Evolutionary conservation across 2,888 invertebrate species (phyloP), one percentile per base, ranked within the genome.

Genomic region (Macropis europaea): DNA sequence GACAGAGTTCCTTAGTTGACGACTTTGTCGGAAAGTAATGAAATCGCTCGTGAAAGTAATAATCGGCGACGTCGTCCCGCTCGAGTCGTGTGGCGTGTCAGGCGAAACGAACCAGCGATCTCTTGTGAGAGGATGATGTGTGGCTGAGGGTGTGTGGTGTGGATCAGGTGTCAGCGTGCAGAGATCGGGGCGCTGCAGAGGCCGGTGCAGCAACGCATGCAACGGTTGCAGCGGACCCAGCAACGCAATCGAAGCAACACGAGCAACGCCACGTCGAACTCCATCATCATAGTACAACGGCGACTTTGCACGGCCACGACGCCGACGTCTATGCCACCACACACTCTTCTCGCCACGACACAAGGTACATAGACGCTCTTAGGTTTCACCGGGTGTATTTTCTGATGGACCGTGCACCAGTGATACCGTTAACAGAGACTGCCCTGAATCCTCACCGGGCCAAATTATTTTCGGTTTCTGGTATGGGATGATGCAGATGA

Each of bases 141-240:
- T 88, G 84, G 88, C 85, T 88, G 87, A 88, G 87, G 87, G 87
- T 86, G 88, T 87, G 87, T 84, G 87, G 86, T 87, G 85, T 87
- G 87, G 84, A 86, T 84, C 80, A 88, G 88, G 87, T 88, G 86
- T 86, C 86, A 84, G 84, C 86, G 84, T 82, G 82, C 83, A 84
- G 85, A 84, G 84, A 84, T 84, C 86, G 84, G 77, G 79, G 76
- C 73, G 73, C 75, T 77, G 78, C 71, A 56, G 85, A 84, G 50
- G 69, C 67, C 61, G 72, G 67, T 66, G 76, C 81, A 71, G 71
- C 83, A 75, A 63, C 79, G 59, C 76, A 78, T 77, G 64, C 81
- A 78, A 77, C 79, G 56, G 54, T 68, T 56, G 69, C 81, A 64
- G 75, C 83, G 72, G 82, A 86, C 66, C 67, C 76, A 43, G 50